Evolutionary conservation across 2,113 vertebrate species (phyloP).

Genomic region (Echinops telfairi): DNA sequence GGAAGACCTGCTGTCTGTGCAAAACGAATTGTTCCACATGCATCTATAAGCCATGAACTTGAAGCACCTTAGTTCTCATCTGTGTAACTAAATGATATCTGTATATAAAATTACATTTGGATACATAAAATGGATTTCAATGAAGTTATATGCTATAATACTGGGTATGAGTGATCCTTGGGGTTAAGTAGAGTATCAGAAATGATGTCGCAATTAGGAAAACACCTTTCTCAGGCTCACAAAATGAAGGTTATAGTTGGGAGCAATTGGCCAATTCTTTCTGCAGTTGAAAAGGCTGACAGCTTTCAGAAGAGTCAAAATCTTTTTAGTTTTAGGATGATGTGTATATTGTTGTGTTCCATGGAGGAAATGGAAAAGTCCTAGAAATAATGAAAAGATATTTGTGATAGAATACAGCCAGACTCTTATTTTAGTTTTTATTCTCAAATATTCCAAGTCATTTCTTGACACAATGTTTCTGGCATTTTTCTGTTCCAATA

Average conservation of each 20-base stretch:
- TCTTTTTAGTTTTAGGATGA: constrained; percentile 87
- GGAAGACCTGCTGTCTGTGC: background rate
- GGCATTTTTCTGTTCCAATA: background rate
- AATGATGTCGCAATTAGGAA: constrained; percentile 48
- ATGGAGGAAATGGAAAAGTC: constrained; percentile 91
- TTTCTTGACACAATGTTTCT: background rate
- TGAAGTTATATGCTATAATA: background rate
- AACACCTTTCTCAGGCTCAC: background rate
- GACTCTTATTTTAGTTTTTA: constrained; percentile 37
- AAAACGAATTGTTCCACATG: background rate
- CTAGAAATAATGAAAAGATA: constrained; percentile 85
- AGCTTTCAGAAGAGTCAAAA: constrained; percentile 85
- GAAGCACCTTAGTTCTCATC: background rate
- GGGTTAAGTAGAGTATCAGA: constrained; percentile 44
- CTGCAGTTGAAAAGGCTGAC: constrained; percentile 94
- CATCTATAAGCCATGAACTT: background rate
- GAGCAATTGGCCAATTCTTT: constrained; percentile 42
- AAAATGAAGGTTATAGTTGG: background rate
- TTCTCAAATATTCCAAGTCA: background rate
- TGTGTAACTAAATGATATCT: constrained; percentile 27
- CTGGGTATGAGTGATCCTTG: background rate
- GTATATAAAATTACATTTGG: background rate
- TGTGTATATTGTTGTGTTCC: constrained; percentile 90
- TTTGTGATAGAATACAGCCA: background rate
- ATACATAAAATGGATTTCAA: background rate